Conservation (phyloP, 2,888 invertebrate genomes). For the Unio delphinus region DNA sequence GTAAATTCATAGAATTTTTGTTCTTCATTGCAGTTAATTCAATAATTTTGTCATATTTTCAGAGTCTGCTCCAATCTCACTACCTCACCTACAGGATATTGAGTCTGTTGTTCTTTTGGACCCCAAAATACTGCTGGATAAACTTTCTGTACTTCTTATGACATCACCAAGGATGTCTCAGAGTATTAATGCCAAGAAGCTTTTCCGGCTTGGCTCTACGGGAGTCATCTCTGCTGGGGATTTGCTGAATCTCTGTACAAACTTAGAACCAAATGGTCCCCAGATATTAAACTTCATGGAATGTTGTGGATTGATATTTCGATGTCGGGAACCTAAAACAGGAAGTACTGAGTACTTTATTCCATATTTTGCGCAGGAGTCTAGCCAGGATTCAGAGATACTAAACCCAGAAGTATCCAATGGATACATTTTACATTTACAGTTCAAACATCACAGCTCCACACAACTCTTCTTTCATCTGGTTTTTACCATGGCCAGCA, state of each 20-base stretch:
- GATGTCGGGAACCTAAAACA: constrained; percentile 11
- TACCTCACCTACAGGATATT: constrained; percentile 20
- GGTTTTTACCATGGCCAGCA: constrained; percentile 20
- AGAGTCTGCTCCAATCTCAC: constrained; percentile 39
- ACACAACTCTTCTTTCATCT: constrained; percentile 37
- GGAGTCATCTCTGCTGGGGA: constrained; percentile 29
- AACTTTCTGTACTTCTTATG: constrained; percentile 15
- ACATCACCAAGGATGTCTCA: constrained; percentile 17
- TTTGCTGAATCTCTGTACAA: constrained; percentile 12
- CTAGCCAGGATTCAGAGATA: constrained; percentile 2
- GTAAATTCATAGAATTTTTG: no score
- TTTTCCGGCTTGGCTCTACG: constrained; percentile 26
- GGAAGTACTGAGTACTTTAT: constrained; percentile 27
- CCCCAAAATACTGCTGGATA: constrained; percentile 30
- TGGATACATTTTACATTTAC: constrained; percentile 33
- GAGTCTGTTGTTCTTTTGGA: constrained; percentile 34
- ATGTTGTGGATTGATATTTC: constrained; percentile 35
- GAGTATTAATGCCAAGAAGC: constrained; percentile 31
- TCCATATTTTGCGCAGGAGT: constrained; percentile 36
- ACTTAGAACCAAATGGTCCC: constrained; percentile 8
- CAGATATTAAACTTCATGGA: constrained; percentile 30
- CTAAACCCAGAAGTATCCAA: constrained; percentile 13
- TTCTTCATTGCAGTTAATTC: no score
- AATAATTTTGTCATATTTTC: neutral
- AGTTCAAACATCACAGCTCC: constrained; percentile 34